Conservation (phyloP, 2,797 vertebrate genomes). For the Steatocranus sp. region DNA sequence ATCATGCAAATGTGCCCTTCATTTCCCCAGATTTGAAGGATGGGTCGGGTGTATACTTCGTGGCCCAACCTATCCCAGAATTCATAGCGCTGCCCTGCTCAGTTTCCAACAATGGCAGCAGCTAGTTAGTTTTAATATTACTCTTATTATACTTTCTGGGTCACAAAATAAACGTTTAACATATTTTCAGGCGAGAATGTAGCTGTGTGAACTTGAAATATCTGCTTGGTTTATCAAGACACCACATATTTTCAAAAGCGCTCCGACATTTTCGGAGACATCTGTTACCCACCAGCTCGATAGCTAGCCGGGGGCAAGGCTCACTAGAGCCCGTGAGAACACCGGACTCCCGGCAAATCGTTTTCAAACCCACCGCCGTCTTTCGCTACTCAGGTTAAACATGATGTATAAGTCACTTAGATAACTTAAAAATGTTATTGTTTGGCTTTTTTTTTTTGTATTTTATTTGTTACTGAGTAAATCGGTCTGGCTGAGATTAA, state of each 20-base stretch:
- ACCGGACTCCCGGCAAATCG: no score
- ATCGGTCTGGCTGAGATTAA: background rate
- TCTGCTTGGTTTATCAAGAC: rapidly evolving
- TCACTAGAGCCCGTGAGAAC: no score
- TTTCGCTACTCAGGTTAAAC: no score
- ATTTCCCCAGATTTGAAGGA: background rate
- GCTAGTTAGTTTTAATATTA: background rate
- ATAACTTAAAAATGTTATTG: background rate
- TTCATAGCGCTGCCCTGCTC: background rate
- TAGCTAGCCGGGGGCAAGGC: no score
- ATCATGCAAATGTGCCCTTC: background rate
- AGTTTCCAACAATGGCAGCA: background rate
- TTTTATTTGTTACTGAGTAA: background rate
- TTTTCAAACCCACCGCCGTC: no score
- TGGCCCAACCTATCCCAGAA: background rate
- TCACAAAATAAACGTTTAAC: background rate
- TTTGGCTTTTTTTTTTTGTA: rapidly evolving
- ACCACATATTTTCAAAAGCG: background rate
- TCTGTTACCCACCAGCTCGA: rapidly evolving
- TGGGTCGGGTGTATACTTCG: background rate
- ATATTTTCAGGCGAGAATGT: no score
- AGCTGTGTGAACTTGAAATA: rapidly evolving
- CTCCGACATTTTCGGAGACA: rapidly evolving
- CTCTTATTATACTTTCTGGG: no score
- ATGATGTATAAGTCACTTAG: no score